Evolutionary conservation across 1,140 invertebrate species (phyloP), one percentile per base, ranked within the genome.

Genomic region (Lethrus apterus): DNA sequence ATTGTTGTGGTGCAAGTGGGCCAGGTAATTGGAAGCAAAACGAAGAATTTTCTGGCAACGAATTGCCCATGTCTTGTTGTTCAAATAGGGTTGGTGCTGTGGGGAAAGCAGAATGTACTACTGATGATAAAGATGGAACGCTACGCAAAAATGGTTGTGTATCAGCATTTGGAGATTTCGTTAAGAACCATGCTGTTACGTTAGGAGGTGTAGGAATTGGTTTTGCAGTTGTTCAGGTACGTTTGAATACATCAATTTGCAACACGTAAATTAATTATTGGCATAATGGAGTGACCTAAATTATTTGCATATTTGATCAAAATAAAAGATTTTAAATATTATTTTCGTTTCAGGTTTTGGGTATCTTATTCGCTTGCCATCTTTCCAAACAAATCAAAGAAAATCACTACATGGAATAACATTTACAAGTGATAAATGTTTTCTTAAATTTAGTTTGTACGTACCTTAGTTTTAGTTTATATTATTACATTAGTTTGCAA

Each of bases 191-290:
- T 54, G 84, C 83, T 0, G 64, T 78, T 1, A 75, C 80, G 48
- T 73, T 91, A 17, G 86, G 84, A 1, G 77, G 80, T 0, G 77
- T 83, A 54, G 88, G 83, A 15, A 69, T 91, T 40, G 80, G 81
- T 9, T 75, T 91, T 43, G 84, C 83, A 11, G 66, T 84, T 21
- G 62, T 89, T 50, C 84, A 87, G 79, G 84, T 87, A 54, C 24
- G 24, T 26, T 26, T 7, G n/a, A 26, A 26, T 26, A 7, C 7
- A 26, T 26, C n/a, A 7, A 7, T 26, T 26, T 26, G 24, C 24
- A 26, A 26, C 32, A 34, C 15, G 32, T 34, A 15, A 4, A 14
- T 34, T 3, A 31, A 31, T 2, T 3, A 3, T 31, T 31, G 14
- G 29, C n/a, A 31, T 31, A 35, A 15, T 4, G n/a, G n/a, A n/a